Percentiles rank a stretch among this genome's conserved stretches.
Evolutionary conservation across 2,113 vertebrate genomes (phyloP).

Genomic region (Caracal caracal): DNA sequence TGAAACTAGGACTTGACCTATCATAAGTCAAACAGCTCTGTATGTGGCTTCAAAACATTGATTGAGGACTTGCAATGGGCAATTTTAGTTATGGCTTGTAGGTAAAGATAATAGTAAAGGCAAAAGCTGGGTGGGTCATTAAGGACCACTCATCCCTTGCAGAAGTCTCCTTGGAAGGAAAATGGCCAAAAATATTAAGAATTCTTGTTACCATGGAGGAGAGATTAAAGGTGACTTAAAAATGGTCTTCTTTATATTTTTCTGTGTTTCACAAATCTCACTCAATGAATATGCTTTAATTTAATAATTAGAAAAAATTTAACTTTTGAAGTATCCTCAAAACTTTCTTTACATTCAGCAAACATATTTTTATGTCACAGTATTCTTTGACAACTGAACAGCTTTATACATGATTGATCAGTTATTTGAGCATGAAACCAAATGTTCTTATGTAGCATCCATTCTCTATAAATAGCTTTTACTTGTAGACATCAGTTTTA

Average conservation of each 20-base stretch:
- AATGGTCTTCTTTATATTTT: not conserved
- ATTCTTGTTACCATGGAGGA: not conserved
- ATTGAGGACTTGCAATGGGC: not conserved
- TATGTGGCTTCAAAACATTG: constrained; percentile 8
- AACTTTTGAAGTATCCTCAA: not conserved
- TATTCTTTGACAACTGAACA: not conserved
- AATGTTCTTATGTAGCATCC: not conserved
- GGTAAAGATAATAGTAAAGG: not conserved
- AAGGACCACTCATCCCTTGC: not conserved
- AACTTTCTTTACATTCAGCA: not conserved
- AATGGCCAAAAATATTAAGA: not conserved
- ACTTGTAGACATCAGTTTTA: constrained; percentile 44
- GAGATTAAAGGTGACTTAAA: not conserved
- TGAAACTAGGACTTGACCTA: not conserved
- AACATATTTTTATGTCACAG: not conserved
- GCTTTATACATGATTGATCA: not conserved
- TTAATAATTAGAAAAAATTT: not conserved
- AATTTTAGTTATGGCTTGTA: not conserved
- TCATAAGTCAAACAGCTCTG: not conserved
- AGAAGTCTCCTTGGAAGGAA: constrained; percentile 43
- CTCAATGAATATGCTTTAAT: not conserved
- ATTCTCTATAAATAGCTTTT: constrained; percentile 25
- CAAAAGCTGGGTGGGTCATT: not conserved
- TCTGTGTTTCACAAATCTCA: constrained; percentile 20
- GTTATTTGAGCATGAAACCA: not conserved